Base-by-base conservation (phyloP, 2,797 vertebrate genomes). In the Graptemys geographica region DNA sequence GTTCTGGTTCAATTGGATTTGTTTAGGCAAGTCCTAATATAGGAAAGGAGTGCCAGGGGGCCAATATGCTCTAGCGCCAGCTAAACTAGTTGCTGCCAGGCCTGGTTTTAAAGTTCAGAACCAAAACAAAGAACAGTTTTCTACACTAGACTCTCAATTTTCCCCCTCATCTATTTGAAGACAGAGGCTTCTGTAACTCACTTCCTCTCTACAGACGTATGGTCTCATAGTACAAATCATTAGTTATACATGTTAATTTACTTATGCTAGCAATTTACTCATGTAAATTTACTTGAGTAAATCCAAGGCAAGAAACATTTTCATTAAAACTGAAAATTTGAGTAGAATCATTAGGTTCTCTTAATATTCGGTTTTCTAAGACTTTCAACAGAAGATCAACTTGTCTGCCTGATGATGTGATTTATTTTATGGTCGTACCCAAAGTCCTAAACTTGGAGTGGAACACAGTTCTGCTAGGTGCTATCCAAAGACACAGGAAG, bases 11-110 rank as follows among this genome's bases (percentile, higher is more conserved):
- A 49, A 28, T 81, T 95, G 92, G 2, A 0, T 44, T 76, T 59
- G 21, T 37, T 74, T 76, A 90, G 89, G 44, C 87, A n/a, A 0
- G 0, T 76, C 18, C 57, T 92, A 28, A 59, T 31, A 0, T 31
- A 10, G 79, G 79, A 86, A 23, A 11, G 1, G 19, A 11, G 15
- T 23, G 27, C 44, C 44, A 31, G 28, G 76, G 51, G 51, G 47
- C 25, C 8, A 47, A 5, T 28, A 76, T 76, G 57, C 4, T 21
- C 51, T 6, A 18, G 31, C 18, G 55, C 18, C 25, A 57, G 2
- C 44, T 4, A 15, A 6, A 82, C 83, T 28, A 47, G 25, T 47
- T 69, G 44, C 12, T 53, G 51, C 57, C 62, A 57, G n/a, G 4
- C 49, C 55, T 57, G 72, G 52, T 83, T 74, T 72, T 76, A 44